These are phyloP conservation scores for Gobionotothen gibberifrons DNA, from an alignment of 2,797 vertebrate species.

Conservation along the genomic window DNA sequence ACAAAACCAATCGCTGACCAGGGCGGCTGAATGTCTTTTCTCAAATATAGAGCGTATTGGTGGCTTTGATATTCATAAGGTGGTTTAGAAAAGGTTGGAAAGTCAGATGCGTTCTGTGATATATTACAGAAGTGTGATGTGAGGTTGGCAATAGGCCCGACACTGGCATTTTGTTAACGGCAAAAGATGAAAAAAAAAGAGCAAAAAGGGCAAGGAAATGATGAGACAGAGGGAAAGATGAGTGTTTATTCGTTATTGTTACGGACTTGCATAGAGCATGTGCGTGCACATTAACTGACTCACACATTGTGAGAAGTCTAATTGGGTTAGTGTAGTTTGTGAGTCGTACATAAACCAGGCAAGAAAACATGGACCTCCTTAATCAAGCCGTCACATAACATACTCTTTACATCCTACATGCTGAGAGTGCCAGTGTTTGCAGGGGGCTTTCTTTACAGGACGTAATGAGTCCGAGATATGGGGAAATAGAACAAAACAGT, in stretches of 20 bases:
- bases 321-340: conserved; percentile 11
- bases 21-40: conserved; percentile 40
- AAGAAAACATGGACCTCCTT: conserved; percentile 21
- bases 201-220: not conserved
- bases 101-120: conserved; percentile 54
- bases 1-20: conserved; percentile 50
- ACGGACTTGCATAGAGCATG: not conserved
- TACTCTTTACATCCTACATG: conserved; percentile 46
- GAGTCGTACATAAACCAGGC: conserved; percentile 23
- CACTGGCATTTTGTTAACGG: conserved; percentile 35
- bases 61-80: conserved; percentile 68
- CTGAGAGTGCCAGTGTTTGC: conserved; percentile 46
- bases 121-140: conserved; percentile 42
- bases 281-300: not conserved
- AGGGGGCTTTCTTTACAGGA: conserved; percentile 45
- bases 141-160: conserved; percentile 31
- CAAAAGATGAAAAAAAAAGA: conserved; percentile 11
- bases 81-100: conserved; percentile 34
- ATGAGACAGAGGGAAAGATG: not conserved
- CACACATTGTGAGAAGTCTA: conserved; percentile 4
- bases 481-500: conserved; percentile 39
- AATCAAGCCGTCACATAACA: conserved; percentile 52
- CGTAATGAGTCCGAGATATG: conserved; percentile 63
- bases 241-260: not conserved
- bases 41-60: conserved; percentile 36